A percentile compares a stretch with the other conserved stretches of the same genome.
phyloP scores from a whole-genome alignment of 2,113 vertebrate species.

The Hemibagrus wyckioides region DNA sequence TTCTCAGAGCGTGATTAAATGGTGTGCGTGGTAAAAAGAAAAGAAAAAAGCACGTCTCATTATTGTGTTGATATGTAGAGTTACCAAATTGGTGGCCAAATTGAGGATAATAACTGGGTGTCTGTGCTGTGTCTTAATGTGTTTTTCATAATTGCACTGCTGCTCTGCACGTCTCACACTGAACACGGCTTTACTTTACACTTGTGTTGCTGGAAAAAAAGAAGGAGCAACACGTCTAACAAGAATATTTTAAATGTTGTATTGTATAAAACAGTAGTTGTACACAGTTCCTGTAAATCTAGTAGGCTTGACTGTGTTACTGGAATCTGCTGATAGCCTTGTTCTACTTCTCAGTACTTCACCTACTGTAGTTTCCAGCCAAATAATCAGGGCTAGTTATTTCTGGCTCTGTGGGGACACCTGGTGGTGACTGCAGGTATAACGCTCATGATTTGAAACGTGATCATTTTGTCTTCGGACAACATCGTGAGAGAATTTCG shows the following conservation, averaged over 20 bases:
- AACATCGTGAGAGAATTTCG: neutral
- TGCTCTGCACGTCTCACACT: neutral
- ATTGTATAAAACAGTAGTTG: neutral
- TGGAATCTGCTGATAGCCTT: neutral
- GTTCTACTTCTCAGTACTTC: neutral
- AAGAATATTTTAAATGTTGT: neutral
- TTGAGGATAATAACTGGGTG: constrained; percentile 36
- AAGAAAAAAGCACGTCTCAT: neutral
- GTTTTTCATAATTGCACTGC: constrained; percentile 27
- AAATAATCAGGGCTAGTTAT: constrained; percentile 31
- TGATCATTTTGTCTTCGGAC: neutral
- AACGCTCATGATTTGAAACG: neutral
- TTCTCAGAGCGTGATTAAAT: neutral
- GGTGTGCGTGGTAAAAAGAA: constrained; percentile 1
- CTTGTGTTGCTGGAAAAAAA: neutral
- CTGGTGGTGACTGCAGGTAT: constrained; percentile 64
- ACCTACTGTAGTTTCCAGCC: constrained; percentile 10
- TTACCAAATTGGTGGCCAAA: neutral
- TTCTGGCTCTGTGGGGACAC: constrained; percentile 63
- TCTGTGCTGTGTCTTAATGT: constrained; percentile 16
- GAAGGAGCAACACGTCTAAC: neutral
- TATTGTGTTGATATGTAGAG: constrained; percentile 14
- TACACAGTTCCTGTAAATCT: neutral
- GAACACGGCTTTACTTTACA: neutral
- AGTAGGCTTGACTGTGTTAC: neutral